Evolutionary conservation across 2,113 vertebrate species (phyloP), one percentile per base, ranked within the genome.

Genomic region (Phaetusa simplex): DNA sequence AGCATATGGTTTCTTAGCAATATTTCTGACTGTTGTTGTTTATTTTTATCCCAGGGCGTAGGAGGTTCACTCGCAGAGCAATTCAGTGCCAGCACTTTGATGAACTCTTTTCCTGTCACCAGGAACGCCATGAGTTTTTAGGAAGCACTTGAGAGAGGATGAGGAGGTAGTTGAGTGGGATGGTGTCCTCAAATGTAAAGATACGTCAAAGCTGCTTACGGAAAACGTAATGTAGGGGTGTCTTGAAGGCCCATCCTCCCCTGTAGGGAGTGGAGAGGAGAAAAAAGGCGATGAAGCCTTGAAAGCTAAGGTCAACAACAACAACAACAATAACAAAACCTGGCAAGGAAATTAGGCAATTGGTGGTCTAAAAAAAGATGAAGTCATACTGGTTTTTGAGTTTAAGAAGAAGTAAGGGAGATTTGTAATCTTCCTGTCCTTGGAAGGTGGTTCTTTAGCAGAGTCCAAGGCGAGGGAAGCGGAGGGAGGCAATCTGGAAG

Each of bases 71-170:
- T 95, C 0, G 1, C 74, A 22, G 94, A 96, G 87, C 87, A 5
- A 2, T 27, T 36, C 5, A 15, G 74, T 80, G 90, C 92, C 92
- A 93, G 86, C 74, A 40, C 92, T 96, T 95, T 61, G 93, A 74
- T 96, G 96, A 94, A 97, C 95, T 20, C 95, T 93, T 62, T 91
- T 93, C 90, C 95, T 93, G 87, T 91, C 96, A 61, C 84, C 73
- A 61, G 96, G 95, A 87, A 82, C 27, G 2, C 91, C 45, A 45
- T 21, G 91, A 93, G 84, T 55, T 86, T 93, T 94, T 53, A 55
- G 91, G 95, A 95, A 94, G 78, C 43, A 14, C 34, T 73, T 52
- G 70, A 61, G 84, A 74, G 91, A 82, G 93, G 81, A 49, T 93
- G 94, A 96, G 87, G 94, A 95, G 92, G 93, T 61, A 87, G 95